Base-by-base conservation (phyloP, 2,797 vertebrate genomes). In the Neosalanx taihuensis region DNA sequence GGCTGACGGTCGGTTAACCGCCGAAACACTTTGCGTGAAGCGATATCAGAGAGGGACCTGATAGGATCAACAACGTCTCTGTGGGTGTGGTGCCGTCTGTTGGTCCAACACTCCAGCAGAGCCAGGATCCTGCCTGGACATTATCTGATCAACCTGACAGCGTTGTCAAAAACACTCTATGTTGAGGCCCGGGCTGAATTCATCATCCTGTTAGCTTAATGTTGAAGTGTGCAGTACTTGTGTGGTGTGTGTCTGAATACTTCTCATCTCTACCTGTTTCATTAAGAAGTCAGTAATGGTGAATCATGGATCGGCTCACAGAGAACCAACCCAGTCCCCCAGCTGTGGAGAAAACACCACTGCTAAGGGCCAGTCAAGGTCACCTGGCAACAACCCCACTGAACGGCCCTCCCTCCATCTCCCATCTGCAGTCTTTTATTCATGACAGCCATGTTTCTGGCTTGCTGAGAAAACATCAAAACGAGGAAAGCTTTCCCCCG, bases 311-410 rank as follows among this genome's bases (percentile, higher is more conserved):
- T 29, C 9, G 60, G 30, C 6, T 17, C 26, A 20, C 23, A 75
- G 53, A 23, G 46, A 41, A 12, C 12, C 41, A 29, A 53, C 35
- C 37, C 5, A 10, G 6, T 9, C 9, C 17, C 37, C 37, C 37
- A 41, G 37, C 37, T 41, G 37, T 41, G 37, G 37, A 41, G 37
- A 10, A 10, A 41, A 10, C 7, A 49, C 57, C 31, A 18, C 61
- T 18, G 51, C 61, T 20, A 31, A 31, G 10, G 58, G 69, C 56
- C 71, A 70, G 7, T 74, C 37, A 30, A 66, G 76, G 74, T 68
- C 60, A 74, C 30, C 74, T 79, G 76, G 82, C 72, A 64, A 30
- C 31, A 79, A 64, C 35, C 30, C 31, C 46, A n/a, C 49, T 70
- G 58, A 72, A 78, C 74, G 53, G 72, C 31, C 59, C 71, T 37